Base-by-base conservation (phyloP, 2,888 invertebrate genomes). In the Ophion slaviceki region DNA sequence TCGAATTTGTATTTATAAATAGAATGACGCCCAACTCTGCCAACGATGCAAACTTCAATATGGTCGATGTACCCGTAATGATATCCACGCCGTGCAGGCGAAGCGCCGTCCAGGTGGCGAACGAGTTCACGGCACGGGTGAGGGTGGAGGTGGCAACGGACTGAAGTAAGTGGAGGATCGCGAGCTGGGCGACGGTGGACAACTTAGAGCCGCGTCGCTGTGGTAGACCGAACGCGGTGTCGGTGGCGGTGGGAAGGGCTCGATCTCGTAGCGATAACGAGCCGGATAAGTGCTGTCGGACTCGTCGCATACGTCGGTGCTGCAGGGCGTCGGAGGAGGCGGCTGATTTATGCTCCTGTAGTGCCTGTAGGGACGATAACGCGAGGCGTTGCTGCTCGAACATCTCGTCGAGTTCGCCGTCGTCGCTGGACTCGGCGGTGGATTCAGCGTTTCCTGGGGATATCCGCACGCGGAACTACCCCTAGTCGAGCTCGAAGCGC, bases 251-350 rank as follows among this genome's bases (percentile, higher is more conserved):
- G 97, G 97, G 94, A 96, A 96, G 24, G 96, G 96, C 88, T 97
- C 97, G 89, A 96, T 96, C 87, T 95, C 95, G 89, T 95, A 95
- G 85, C 96, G 94, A 88, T 95, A 95, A 84, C 95, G 95, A 62
- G 95, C 94, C 14, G 96, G 96, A 90, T 96, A 96, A 92, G 96
- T 96, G 82, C 96, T 96, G 91, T 98, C 98, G 36, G 97, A 97
- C 94, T 98, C 98, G 93, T 98, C 98, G 91, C 98, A 98, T 88
- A 98, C 97, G 89, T 99, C 99, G 57, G 99, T 98, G 88, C 98
- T 98, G 92, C 98, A 99, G 0, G 99, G 99, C 32, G 99, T 99
- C 14, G 98, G 98, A 40, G 98, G 99, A 8, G 98, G 98, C 0
- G 98, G 97, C 93, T 97, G 97, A 94, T 96, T 97, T 86, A 97